phyloP scores from a whole-genome alignment of 2,888 invertebrate species.

The Melinopterus prodromus region DNA sequence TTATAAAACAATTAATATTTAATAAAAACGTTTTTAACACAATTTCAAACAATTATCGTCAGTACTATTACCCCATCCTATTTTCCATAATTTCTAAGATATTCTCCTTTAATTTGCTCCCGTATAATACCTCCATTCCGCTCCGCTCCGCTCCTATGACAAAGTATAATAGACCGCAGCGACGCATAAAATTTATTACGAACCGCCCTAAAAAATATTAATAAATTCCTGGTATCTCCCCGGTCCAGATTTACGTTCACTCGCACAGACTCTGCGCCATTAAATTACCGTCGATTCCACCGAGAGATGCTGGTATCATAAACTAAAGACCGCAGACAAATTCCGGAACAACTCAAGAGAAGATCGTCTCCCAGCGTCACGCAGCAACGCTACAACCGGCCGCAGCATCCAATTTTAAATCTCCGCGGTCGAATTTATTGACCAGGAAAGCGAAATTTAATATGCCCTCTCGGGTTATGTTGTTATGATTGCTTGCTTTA shows the following conservation, averaged over 20 bases:
- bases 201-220: constrained; percentile 4
- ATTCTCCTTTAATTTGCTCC: too few relatives aligned
- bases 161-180: neutral
- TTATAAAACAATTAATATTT: too few relatives aligned
- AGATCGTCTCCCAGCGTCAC: neutral
- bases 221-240: neutral
- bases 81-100: too few relatives aligned
- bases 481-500: neutral
- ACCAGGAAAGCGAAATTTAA: neutral
- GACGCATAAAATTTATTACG: neutral
- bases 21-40: too few relatives aligned
- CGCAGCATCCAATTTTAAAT: neutral
- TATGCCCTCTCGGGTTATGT: neutral
- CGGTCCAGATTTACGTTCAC: neutral
- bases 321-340: neutral
- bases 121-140: neutral
- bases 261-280: neutral
- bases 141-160: neutral
- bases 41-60: too few relatives aligned
- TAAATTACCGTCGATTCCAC: neutral
- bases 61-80: too few relatives aligned
- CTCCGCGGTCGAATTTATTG: neutral
- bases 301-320: neutral
- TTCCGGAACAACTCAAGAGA: neutral
- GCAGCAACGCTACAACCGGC: neutral